Evolutionary conservation across 2,888 invertebrate genomes (phyloP).

Genomic region (Drosophila affinis): DNA sequence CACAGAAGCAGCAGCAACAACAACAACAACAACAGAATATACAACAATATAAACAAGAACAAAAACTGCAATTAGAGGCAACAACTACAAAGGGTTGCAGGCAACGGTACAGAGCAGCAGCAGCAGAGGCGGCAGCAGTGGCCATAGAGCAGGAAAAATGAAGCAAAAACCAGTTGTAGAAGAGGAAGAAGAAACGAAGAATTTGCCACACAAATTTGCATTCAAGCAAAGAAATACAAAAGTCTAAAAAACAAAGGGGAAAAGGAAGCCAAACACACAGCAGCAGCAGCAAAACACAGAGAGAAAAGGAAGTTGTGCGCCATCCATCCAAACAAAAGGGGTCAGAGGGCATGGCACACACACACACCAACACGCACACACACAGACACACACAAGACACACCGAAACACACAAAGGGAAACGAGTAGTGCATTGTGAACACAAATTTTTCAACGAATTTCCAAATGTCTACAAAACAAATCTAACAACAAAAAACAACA

Average conservation of each 20-base stretch:
- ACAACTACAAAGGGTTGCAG: constrained; percentile 34
- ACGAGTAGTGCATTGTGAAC: constrained; percentile 42
- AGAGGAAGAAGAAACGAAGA: constrained; percentile 32
- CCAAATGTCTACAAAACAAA: constrained; percentile 56
- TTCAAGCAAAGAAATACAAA: constrained; percentile 44
- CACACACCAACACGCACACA: constrained; percentile 24
- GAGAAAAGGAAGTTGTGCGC: constrained; percentile 22
- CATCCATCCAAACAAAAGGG: constrained; percentile 8
- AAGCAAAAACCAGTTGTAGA: constrained; percentile 49
- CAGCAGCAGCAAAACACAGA: constrained; percentile 5
- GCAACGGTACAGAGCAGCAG: constrained; percentile 51
- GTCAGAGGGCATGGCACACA: constrained; percentile 36
- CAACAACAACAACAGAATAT: constrained; percentile 31
- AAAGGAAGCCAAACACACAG: constrained; percentile 29
- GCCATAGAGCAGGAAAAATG: constrained; percentile 45
- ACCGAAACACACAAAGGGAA: constrained; percentile 10
- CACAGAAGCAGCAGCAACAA: constrained; percentile 18
- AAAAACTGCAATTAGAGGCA: constrained; percentile 41
- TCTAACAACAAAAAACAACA: constrained; percentile 34
- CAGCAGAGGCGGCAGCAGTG: constrained; percentile 30
- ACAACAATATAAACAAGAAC: constrained; percentile 34
- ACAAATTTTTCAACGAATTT: constrained; percentile 70
- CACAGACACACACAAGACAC: constrained; percentile 20
- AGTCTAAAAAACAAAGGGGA: constrained; percentile 33
- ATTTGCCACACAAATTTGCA: constrained; percentile 44